Base-by-base conservation (phyloP, 2,113 vertebrate species). In the Acrocephalus kingi region DNA sequence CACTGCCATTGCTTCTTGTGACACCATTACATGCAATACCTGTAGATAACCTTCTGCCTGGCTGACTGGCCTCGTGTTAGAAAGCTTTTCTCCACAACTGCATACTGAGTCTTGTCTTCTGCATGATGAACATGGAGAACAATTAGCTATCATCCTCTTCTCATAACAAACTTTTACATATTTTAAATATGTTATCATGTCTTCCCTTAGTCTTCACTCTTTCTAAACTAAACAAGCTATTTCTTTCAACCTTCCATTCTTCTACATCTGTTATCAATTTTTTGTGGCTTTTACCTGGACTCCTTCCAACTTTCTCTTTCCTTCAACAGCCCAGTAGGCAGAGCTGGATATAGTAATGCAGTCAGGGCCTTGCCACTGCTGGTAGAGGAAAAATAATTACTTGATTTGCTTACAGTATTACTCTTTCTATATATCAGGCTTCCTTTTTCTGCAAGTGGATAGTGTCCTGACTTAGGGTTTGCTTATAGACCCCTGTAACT, bases 141-240 rank as follows among this genome's bases (percentile, higher is more conserved):
- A 45, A 69, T 77, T 41, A 79, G 87, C 63, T 48, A 49, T 61
- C 3, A 15, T 23, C 45, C 37, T 85, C 35, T 75, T 21, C 68
- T 67, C 33, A 49, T 87, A 91, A 63, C 56, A 82, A 64, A 69
- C 31, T 51, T 87, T 51, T 84, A 45, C 83, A 35, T 93, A 75
- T 71, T 92, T 97, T 74, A 75, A 92, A 67, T 43, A 74, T 48
- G 33, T 71, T 90, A 73, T 64, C 58, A 39, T 79, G 49, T 91
- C 78, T 83, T 92, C 52, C 75, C n/a, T 80, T 64, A 84, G 55
- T 39, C 51, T 80, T 85, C 6, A 4, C 59, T 77, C 72, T 92
- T 75, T 71, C 80, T 72, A 94, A 93, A 96, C 89, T 94, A 94
- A 94, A 94, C 89, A 90, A 37, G 75, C 13, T 67, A 63, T 92